Percentiles rank a stretch among this genome's conserved stretches.
These are phyloP conservation scores for Capitulum mitella DNA, from an alignment of 2,888 invertebrate species.

Conservation along the genomic window DNA sequence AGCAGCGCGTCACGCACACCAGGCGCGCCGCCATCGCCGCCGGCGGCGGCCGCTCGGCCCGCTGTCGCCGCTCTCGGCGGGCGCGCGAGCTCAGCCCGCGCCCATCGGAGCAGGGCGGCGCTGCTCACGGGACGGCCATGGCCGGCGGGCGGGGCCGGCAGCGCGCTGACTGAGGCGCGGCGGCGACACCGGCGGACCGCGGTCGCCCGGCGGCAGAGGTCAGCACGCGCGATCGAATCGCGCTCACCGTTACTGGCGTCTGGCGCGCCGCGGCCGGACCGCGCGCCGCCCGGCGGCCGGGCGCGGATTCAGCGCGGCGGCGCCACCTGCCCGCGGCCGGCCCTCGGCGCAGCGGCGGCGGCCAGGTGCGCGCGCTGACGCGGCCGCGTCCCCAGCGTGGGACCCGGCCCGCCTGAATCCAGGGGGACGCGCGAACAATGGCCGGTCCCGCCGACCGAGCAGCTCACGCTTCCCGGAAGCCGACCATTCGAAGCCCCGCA, in stretches of 20 bases:
- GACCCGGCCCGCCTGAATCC: too few relatives aligned
- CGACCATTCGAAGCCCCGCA: neutral
- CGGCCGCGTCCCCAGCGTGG: neutral
- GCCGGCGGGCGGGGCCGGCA: too few relatives aligned
- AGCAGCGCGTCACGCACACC: neutral
- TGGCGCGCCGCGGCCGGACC: neutral
- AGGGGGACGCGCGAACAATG: neutral
- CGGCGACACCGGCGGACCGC: too few relatives aligned
- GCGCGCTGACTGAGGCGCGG: too few relatives aligned
- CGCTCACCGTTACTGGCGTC: neutral
- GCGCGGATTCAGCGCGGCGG: neutral
- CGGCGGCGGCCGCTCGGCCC: neutral
- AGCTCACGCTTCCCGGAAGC: neutral
- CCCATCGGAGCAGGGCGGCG: too few relatives aligned
- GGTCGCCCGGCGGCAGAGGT: neutral
- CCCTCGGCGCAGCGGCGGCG: neutral
- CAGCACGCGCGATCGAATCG: neutral
- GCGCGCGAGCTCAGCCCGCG: neutral
- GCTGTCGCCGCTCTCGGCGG: too few relatives aligned
- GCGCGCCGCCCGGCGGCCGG: neutral
- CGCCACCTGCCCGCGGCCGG: neutral
- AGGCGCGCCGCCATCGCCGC: neutral
- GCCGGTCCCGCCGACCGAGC: neutral
- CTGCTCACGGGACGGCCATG: too few relatives aligned
- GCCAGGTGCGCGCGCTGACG: neutral